phyloP scores from a whole-genome alignment of 2,113 vertebrate species.

The Alosa alosa region DNA sequence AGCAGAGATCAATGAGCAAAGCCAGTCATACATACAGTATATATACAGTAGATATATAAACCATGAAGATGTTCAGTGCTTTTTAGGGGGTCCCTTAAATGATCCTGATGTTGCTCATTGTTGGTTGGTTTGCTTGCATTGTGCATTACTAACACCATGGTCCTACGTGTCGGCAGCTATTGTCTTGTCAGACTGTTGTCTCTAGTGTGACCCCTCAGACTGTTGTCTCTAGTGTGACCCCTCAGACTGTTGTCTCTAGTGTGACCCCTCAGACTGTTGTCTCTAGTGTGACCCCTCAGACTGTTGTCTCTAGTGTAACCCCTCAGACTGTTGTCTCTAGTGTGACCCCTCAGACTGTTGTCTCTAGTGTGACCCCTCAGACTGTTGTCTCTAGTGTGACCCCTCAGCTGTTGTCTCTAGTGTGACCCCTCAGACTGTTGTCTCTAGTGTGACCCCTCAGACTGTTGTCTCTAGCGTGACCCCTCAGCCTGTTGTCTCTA shows the following conservation, averaged over 20 bases:
- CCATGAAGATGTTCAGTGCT: too few relatives aligned
- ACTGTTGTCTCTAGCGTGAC: not conserved
- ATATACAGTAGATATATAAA: too few relatives aligned
- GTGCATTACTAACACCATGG: too few relatives aligned
- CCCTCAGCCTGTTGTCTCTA: too few relatives aligned
- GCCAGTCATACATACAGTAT: too few relatives aligned
- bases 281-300: not conserved
- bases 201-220: not conserved
- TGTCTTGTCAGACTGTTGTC: not conserved
- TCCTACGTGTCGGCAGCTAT: too few relatives aligned
- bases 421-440: not conserved
- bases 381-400: not conserved
- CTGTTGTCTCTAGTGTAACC: not conserved
- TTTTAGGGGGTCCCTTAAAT: too few relatives aligned
- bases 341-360: not conserved
- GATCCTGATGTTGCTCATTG: too few relatives aligned
- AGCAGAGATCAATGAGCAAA: too few relatives aligned
- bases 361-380: not conserved
- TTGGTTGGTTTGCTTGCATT: too few relatives aligned
- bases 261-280: not conserved
- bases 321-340: not conserved
- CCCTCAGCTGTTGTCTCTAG: too few relatives aligned
- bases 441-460: not conserved
- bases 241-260: not conserved
- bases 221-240: not conserved